Conservation (phyloP, 2,113 vertebrate species). For the Chelonoidis abingdonii region DNA sequence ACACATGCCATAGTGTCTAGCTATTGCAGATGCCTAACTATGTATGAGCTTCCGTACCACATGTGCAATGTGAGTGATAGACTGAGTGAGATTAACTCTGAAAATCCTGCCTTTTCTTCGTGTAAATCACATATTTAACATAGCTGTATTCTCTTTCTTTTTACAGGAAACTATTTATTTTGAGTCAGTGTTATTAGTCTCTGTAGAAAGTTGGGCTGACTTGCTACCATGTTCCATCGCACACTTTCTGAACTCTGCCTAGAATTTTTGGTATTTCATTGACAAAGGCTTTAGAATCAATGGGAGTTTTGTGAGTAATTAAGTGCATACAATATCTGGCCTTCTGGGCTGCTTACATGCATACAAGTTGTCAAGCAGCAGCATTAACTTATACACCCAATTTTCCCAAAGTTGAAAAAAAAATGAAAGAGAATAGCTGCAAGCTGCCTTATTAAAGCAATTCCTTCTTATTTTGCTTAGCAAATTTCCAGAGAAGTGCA, state of each 20-base stretch:
- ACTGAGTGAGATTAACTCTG: not conserved
- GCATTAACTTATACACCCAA: not conserved
- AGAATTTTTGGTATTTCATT: rapidly evolving
- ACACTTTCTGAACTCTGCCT: not conserved
- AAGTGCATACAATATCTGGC: not conserved
- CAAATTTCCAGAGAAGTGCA: not conserved
- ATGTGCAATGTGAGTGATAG: not conserved
- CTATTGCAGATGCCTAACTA: not conserved
- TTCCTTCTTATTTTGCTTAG: not conserved
- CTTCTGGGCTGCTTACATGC: not conserved
- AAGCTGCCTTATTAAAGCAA: not conserved
- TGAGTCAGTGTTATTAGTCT: not conserved
- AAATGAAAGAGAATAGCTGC: not conserved
- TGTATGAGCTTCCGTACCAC: not conserved
- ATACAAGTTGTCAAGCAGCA: not conserved
- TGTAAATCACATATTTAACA: not conserved
- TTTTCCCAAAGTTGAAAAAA: not conserved
- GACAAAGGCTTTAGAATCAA: not conserved
- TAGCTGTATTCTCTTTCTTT: not conserved
- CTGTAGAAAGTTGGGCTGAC: not conserved
- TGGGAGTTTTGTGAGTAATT: rapidly evolving
- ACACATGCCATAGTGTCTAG: not conserved
- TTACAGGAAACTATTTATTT: not conserved
- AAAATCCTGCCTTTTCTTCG: not conserved
- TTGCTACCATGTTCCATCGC: not conserved